A percentile compares a stretch with the other conserved stretches of the same genome.
phyloP scores from a whole-genome alignment of 2,888 invertebrate species.

The Trichacis sp. region DNA sequence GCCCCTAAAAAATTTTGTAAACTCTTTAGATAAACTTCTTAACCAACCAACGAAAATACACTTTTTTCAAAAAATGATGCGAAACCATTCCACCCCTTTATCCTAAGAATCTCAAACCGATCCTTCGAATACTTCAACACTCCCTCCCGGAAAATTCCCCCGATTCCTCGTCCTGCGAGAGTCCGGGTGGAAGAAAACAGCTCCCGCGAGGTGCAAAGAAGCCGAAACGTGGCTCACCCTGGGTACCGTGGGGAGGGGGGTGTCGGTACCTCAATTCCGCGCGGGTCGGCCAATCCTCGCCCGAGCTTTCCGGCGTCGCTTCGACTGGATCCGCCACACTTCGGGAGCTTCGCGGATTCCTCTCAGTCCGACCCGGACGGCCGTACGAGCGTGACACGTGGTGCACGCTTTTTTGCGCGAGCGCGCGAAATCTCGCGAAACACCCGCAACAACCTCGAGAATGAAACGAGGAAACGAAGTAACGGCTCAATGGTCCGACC shows the following conservation, averaged over 20 bases:
- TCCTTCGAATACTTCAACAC: no score
- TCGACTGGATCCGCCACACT: constrained; percentile 52
- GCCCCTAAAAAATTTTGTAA: no score
- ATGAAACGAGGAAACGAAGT: not conserved
- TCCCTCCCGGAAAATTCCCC: no score
- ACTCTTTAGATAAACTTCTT: no score
- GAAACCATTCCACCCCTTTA: no score
- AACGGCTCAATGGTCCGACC: constrained; percentile 5
- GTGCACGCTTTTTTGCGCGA: constrained; percentile 21
- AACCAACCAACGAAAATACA: no score
- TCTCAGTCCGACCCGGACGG: constrained; percentile 67
- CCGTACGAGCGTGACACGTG: constrained; percentile 56
- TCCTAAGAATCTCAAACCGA: no score
- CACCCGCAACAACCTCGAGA: not conserved
- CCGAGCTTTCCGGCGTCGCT: constrained; percentile 44
- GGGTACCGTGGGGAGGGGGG: constrained; percentile 50
- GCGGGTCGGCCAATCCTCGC: constrained; percentile 36
- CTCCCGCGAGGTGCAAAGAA: constrained; percentile 34
- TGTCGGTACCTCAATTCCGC: constrained; percentile 55
- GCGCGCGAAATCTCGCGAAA: not conserved
- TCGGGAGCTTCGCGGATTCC: constrained; percentile 47
- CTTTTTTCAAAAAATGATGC: no score
- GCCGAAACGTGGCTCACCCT: constrained; percentile 61
- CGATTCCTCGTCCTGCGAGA: not conserved
- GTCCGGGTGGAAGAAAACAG: not conserved